Evolutionary conservation across 2,888 invertebrate genomes (phyloP).

Genomic region (Parelbella ahira): DNA sequence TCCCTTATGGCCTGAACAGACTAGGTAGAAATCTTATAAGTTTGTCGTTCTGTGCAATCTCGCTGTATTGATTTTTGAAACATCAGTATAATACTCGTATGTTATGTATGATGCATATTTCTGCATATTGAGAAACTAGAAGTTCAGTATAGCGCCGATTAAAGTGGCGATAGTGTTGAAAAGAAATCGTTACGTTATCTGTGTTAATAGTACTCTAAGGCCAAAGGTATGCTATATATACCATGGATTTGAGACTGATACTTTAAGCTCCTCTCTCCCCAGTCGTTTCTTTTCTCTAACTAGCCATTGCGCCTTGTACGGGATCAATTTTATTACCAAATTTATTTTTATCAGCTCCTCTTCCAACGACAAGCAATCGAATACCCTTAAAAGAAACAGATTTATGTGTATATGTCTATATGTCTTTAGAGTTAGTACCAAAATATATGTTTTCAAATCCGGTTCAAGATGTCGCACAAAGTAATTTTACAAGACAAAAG

Average conservation of each 20-base stretch:
- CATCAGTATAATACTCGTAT: no score
- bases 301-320: constrained; percentile 21
- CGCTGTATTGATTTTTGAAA: no score
- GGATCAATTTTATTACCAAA: constrained; percentile 25
- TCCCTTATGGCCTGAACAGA: background rate
- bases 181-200: no score
- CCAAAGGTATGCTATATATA: constrained; percentile 6
- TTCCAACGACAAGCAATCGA: constrained; percentile 9
- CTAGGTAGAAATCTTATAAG: no score
- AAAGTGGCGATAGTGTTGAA: no score
- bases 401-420: no score
- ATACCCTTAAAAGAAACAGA: constrained; percentile 7
- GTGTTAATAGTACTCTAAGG: background rate
- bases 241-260: constrained; percentile 19
- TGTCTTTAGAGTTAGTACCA: no score
- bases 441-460: constrained; percentile 21
- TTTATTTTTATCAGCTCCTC: constrained; percentile 22
- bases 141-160: no score
- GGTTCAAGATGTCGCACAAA: constrained; percentile 5
- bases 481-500: constrained; percentile 5
- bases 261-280: constrained; percentile 15
- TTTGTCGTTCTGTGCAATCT: no score
- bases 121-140: no score
- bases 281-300: constrained; percentile 14
- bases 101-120: no score